Evolutionary conservation across 2,797 vertebrate genomes (phyloP).

Genomic region (Brachyalestes nurse): DNA sequence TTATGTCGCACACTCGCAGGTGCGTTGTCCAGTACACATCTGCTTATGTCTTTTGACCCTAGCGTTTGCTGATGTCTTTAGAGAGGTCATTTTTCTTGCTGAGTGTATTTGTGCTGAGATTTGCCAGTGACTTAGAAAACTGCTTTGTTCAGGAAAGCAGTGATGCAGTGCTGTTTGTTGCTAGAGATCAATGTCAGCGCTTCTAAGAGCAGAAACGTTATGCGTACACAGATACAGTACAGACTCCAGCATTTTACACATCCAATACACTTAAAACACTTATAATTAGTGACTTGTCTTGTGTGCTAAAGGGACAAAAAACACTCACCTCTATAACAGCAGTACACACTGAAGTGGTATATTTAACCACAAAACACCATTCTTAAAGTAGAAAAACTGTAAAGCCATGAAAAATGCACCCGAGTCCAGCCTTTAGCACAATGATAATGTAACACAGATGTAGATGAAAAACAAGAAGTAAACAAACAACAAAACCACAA

Average conservation of each 20-base stretch:
- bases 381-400: not conserved
- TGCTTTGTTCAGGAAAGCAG: not conserved
- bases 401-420: not conserved
- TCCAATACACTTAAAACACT: not conserved
- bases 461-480: too few species aligned
- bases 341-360: not conserved
- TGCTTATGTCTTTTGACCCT: not conserved
- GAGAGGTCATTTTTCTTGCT: not conserved
- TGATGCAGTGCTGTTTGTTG: not conserved
- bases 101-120: constrained; percentile 7
- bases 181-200: not conserved
- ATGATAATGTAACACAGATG: too few species aligned
- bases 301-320: too few species aligned
- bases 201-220: not conserved
- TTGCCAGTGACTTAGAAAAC: not conserved
- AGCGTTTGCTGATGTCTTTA: not conserved
- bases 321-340: too few species aligned
- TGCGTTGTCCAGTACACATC: not conserved
- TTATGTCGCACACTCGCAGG: not conserved
- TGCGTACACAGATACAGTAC: not conserved
- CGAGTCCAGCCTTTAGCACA: not conserved
- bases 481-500: too few species aligned
- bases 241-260: not conserved
- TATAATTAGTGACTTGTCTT: too few species aligned
- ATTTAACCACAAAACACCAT: not conserved